Evolutionary conservation across 2,888 invertebrate genomes (phyloP).

Genomic region (Melanostoma scalare): DNA sequence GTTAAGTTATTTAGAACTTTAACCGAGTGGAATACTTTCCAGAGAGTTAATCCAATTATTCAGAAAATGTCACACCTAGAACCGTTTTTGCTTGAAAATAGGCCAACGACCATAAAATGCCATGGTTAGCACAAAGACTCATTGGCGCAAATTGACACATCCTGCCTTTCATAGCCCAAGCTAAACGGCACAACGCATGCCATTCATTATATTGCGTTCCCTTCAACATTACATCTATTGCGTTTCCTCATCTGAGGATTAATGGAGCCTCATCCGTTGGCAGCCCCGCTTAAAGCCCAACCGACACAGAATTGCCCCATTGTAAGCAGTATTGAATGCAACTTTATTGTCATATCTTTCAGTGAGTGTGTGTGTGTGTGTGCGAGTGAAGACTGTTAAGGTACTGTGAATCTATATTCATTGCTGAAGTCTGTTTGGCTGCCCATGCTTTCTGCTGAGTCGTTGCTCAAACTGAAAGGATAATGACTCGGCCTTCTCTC

Average conservation of each 20-base stretch:
- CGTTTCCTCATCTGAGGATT: conserved; percentile 38
- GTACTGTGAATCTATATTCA: conserved; percentile 9
- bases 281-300: conserved; percentile 24
- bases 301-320: conserved; percentile 61
- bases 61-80: no score
- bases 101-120: conserved; percentile 4
- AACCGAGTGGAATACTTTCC: no score
- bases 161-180: conserved; percentile 28
- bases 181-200: conserved; percentile 17
- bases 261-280: conserved; percentile 33
- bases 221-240: conserved; percentile 19
- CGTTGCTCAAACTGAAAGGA: conserved; percentile 43
- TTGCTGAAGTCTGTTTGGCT: conserved; percentile 43
- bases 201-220: conserved; percentile 7
- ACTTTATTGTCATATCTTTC: conserved; percentile 40
- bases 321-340: conserved; percentile 59
- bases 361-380: background rate
- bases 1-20: no score
- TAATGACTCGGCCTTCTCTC: conserved; percentile 20
- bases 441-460: conserved; percentile 41
- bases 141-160: conserved; percentile 60
- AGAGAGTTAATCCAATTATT: no score
- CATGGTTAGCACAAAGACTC: conserved; percentile 10
- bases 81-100: background rate
- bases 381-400: background rate